A percentile compares a stretch with the other conserved stretches of the same genome.
phyloP scores from a whole-genome alignment of 1,140 invertebrate genomes.

The Brachionus rotundiformis region DNA sequence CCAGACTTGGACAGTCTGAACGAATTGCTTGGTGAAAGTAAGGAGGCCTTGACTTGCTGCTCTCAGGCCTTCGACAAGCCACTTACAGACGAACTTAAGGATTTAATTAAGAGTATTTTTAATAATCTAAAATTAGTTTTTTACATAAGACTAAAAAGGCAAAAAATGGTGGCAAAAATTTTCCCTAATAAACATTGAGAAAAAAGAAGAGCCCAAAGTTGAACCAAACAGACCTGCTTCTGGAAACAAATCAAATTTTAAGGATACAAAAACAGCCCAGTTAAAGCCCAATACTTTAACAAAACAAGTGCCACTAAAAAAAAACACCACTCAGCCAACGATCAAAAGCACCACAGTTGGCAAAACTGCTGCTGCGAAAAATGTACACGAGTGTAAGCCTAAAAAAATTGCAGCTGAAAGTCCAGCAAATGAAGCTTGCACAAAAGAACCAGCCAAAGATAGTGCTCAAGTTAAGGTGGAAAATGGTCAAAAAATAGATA shows the following conservation, averaged over 20 bases:
- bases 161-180: background rate
- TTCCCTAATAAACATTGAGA: background rate
- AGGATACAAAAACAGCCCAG: background rate
- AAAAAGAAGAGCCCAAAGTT: background rate
- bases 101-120: constrained; percentile 34
- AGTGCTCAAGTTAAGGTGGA: background rate
- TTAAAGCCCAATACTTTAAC: background rate
- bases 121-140: too few species aligned
- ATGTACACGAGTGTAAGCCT: background rate
- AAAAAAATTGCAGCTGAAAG: background rate
- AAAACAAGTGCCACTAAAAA: background rate
- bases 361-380: background rate
- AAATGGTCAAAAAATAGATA: constrained; percentile 2
- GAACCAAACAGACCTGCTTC: background rate
- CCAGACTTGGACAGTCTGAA: background rate
- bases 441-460: background rate
- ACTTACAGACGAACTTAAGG: background rate
- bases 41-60: background rate
- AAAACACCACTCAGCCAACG: background rate
- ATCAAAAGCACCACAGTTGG: background rate
- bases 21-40: background rate
- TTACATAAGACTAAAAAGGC: too few species aligned
- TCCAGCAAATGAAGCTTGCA: background rate
- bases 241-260: background rate
- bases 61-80: background rate